Base-by-base conservation (phyloP, 1,140 invertebrate species). In the Capitella teleta region DNA sequence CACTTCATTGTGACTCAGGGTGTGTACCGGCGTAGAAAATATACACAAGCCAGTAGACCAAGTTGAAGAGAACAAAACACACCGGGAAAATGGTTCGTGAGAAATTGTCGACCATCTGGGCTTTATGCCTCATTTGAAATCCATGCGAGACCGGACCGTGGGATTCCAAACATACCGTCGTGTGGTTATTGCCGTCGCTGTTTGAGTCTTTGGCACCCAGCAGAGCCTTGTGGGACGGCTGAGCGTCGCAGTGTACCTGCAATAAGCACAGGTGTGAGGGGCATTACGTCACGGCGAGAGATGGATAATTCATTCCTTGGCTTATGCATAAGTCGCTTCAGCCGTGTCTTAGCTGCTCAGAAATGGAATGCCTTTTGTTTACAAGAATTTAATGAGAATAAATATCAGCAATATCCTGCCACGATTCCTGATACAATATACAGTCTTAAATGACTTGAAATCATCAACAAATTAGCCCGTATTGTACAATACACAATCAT, bases 21-120 rank as follows among this genome's bases (percentile, higher is more conserved):
- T n/a, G n/a, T n/a, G n/a, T n/a, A n/a, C n/a, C n/a, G n/a, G n/a
- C n/a, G n/a, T n/a, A n/a, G n/a, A n/a, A n/a, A n/a, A n/a, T n/a
- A n/a, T 87, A 89, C 32, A 81, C 74, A 52, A 87, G 72, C 88
- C 88, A 94, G 68, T 93, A 94, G 62, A 83, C 80, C 21, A 92
- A 63, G 62, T 91, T 92, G 34, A 93, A 81, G 0, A 88, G 67
- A 0, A 80, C 78, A 62, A 92, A 93, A 1, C 85, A 86, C 2
- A 84, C 78, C 1, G 90, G 90, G 66, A 95, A 95, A 16, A 89
- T 67, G 40, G 92, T 73, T 25, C 89, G 76, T 0, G 89, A 85
- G 0, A 85, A 78, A 57, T 80, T 78, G 70, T 95, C 90, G 51
- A 94, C 67, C 40, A 34, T 51, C 19, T 55, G 52, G 1, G 63